phyloP scores from a whole-genome alignment of 1,140 invertebrate genomes.

The Chionoecetes opilio region DNA sequence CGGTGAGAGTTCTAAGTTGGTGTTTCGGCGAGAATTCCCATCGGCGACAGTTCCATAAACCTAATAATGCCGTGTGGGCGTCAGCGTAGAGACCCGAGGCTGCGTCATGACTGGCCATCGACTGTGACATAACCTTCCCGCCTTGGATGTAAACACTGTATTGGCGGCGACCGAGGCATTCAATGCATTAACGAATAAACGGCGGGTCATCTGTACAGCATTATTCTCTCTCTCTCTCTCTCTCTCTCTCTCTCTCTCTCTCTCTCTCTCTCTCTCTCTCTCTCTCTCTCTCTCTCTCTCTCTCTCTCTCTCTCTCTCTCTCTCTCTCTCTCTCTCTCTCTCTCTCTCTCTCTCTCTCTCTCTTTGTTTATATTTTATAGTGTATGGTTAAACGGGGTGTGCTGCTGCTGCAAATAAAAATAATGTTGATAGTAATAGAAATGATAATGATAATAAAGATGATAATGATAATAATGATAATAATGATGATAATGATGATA shows the following conservation, averaged over 20 bases:
- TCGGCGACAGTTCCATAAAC: no score
- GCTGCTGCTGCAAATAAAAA: neutral
- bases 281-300: conserved; percentile 36
- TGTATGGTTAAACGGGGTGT: no score
- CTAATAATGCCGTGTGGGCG: no score
- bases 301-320: neutral
- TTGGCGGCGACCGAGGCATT: neutral
- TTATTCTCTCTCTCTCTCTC: neutral
- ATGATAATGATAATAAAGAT: neutral
- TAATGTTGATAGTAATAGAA: neutral
- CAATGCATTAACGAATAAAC: conserved; percentile 7
- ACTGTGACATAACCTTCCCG: neutral
- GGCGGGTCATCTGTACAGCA: neutral
- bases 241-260: conserved; percentile 31
- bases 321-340: neutral
- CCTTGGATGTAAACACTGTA: neutral
- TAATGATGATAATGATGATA: neutral
- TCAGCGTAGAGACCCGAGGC: neutral
- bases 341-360: neutral
- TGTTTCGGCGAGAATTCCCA: no score
- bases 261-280: conserved; percentile 13
- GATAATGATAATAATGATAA: neutral
- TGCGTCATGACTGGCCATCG: conserved; percentile 1
- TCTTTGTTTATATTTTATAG: no score
- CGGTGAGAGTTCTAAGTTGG: no score